Conservation (phyloP, 2,113 vertebrate genomes). For the Scalopus aquaticus region DNA sequence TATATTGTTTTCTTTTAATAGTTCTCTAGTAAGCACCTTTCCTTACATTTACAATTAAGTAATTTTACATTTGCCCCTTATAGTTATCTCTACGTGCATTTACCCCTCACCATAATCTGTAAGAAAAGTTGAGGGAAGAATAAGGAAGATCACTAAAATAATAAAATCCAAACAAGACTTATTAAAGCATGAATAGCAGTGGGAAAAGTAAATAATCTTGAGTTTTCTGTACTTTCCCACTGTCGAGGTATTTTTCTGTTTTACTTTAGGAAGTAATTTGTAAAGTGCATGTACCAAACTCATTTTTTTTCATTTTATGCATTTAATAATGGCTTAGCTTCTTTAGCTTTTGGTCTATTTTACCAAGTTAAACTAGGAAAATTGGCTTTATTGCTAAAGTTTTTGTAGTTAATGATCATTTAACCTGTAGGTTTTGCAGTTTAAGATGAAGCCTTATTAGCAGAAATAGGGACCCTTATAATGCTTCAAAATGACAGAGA, state of each 20-base stretch:
- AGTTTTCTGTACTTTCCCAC: background rate
- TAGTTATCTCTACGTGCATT: background rate
- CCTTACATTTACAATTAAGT: background rate
- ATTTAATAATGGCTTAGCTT: background rate
- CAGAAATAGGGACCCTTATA: background rate
- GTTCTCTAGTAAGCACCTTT: background rate
- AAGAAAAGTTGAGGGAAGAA: background rate
- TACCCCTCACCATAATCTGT: background rate
- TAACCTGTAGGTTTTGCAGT: slow-evolving; percentile 11
- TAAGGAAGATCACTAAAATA: background rate
- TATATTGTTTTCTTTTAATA: background rate
- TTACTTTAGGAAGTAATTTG: slow-evolving; percentile 34
- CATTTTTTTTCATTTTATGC: slow-evolving; percentile 1
- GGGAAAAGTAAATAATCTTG: slow-evolving; percentile 33
- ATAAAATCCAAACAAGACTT: slow-evolving; percentile 24
- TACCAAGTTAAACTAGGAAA: background rate
- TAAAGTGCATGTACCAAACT: background rate
- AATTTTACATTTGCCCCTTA: background rate
- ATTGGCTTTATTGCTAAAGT: background rate
- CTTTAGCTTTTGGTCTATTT: slow-evolving; percentile 12
- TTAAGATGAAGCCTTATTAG: background rate
- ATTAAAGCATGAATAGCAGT: background rate
- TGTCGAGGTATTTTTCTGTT: slow-evolving; percentile 22
- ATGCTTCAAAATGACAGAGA: background rate
- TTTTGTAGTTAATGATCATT: slow-evolving; percentile 1